These are phyloP conservation scores for Anomalospiza imberbis DNA, from an alignment of 2,797 vertebrate genomes.

Conservation along the genomic window DNA sequence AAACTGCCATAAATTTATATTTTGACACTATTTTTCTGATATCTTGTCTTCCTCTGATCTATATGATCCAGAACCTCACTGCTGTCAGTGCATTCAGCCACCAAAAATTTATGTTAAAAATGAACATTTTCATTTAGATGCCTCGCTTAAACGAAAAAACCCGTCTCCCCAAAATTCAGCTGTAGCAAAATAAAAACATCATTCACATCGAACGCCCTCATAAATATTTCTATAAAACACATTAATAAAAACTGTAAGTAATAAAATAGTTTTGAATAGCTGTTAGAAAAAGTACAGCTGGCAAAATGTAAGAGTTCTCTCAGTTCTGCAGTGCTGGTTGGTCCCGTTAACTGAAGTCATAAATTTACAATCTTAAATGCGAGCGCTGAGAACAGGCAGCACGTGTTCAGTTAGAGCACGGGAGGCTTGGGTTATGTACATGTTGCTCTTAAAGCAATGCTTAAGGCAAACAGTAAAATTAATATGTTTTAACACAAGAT, in stretches of 20 bases:
- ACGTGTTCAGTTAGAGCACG: background rate
- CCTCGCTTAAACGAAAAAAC: background rate
- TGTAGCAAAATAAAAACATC: background rate
- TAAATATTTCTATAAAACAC: background rate
- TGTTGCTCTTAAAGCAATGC: background rate
- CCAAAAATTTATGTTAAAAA: background rate
- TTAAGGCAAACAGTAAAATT: conserved; percentile 4
- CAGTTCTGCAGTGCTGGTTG: background rate
- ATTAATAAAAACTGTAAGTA: background rate
- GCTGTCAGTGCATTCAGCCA: background rate
- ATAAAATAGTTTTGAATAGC: background rate
- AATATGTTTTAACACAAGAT: conserved; percentile 24
- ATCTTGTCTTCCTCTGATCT: background rate
- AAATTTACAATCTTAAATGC: background rate
- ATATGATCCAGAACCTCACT: background rate
- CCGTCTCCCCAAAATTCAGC: background rate
- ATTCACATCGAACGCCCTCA: background rate
- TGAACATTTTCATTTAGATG: background rate
- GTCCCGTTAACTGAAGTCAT: background rate
- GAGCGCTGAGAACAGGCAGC: background rate
- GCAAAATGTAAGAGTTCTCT: background rate
- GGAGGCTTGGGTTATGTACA: background rate
- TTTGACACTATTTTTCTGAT: background rate
- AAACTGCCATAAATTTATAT: background rate
- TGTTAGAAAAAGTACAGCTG: background rate